Percentiles rank a stretch among this genome's conserved stretches.
Evolutionary conservation across 2,888 invertebrate species (phyloP).

Genomic region (Phytoseiulus persimilis): DNA sequence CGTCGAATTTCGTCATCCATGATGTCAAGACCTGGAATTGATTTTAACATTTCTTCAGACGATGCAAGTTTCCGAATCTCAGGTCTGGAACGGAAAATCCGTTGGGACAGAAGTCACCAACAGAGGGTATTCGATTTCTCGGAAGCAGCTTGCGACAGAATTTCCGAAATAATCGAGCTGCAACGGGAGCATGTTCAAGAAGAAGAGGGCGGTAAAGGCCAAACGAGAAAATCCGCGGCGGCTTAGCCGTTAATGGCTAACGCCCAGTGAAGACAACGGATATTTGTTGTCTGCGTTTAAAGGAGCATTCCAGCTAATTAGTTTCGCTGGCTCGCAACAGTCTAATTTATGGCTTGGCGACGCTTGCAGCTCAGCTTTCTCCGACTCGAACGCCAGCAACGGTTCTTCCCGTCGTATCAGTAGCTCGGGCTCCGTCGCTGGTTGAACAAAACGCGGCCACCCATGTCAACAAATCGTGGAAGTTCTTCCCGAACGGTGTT

Average conservation of each 20-base stretch:
- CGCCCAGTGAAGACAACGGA: neutral
- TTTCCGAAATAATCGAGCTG: neutral
- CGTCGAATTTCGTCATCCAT: constrained; percentile 99
- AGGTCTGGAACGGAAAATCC: too few species aligned
- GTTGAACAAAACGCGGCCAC: too few species aligned
- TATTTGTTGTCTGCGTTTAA: neutral
- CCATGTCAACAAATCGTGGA: too few species aligned
- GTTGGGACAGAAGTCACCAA: too few species aligned
- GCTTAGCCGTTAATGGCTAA: neutral
- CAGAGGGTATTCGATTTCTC: too few species aligned
- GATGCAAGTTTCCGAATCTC: too few species aligned
- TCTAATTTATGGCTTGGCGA: neutral
- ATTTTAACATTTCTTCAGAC: neutral
- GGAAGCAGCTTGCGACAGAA: too few species aligned
- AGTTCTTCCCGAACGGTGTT: too few species aligned
- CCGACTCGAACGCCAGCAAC: neutral
- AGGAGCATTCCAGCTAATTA: too few species aligned
- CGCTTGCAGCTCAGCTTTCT: neutral
- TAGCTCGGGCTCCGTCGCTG: too few species aligned
- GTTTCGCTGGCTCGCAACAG: neutral
- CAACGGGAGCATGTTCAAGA: neutral
- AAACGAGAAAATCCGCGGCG: neutral
- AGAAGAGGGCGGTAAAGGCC: neutral
- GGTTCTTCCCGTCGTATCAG: neutral
- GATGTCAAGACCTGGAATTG: constrained; percentile 61